Percentiles rank a stretch among this genome's conserved stretches.
Conservation (phyloP, 2,888 invertebrate species). For the Xylocampa areola region DNA sequence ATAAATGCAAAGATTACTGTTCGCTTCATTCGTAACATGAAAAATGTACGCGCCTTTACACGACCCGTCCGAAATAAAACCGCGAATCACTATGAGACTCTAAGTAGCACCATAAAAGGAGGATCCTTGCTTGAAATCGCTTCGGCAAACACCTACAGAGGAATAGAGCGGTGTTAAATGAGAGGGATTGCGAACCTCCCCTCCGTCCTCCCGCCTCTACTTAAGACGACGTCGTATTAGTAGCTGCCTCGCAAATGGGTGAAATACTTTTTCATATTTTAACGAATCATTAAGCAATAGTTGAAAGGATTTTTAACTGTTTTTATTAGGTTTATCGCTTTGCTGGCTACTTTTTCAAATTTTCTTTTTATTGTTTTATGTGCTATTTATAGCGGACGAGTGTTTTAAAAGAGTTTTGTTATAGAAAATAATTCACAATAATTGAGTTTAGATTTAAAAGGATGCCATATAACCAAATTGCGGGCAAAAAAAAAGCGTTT, state of each 20-base stretch:
- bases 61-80: constrained; percentile 89
- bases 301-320: constrained; percentile 56
- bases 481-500: no score
- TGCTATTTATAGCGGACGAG: no score
- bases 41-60: constrained; percentile 87
- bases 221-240: constrained; percentile 79
- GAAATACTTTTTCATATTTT: constrained; percentile 76
- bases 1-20: constrained; percentile 90
- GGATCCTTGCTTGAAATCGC: constrained; percentile 86
- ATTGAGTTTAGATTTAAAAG: no score
- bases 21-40: constrained; percentile 84
- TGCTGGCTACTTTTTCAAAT: constrained; percentile 37
- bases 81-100: constrained; percentile 89
- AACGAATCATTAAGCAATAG: constrained; percentile 73
- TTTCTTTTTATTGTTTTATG: constrained; percentile 35
- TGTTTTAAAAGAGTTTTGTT: constrained; percentile 6
- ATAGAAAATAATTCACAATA: no score
- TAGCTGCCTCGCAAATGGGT: constrained; percentile 79
- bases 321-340: constrained; percentile 47
- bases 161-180: constrained; percentile 88
- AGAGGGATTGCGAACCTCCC: constrained; percentile 85
- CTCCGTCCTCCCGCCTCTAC: constrained; percentile 66
- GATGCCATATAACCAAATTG: no score
- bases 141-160: constrained; percentile 89
- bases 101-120: constrained; percentile 88